Conservation (phyloP, 2,797 vertebrate species). For the Rhincodon typus region DNA sequence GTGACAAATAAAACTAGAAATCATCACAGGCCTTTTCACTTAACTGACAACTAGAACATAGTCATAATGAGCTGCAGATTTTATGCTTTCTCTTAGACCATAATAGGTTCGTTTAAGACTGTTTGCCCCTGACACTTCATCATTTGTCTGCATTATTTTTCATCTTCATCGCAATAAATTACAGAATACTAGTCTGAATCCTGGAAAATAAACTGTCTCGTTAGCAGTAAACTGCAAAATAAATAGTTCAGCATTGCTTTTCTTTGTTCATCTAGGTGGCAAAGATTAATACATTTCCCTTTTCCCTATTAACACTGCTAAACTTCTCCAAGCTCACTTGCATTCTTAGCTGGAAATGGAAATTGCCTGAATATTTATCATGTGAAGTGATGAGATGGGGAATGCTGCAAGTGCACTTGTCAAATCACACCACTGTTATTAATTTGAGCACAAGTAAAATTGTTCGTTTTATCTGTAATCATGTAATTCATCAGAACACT, state of each 20-base stretch:
- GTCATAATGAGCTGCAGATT: constrained; percentile 77
- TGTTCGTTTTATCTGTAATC: constrained; percentile 88
- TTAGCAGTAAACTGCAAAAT: constrained; percentile 80
- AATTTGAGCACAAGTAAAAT: constrained; percentile 75
- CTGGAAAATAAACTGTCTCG: constrained; percentile 79
- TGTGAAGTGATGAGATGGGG: constrained; percentile 67
- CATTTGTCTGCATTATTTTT: constrained; percentile 88
- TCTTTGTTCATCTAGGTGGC: constrained; percentile 53
- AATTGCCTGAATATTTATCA: constrained; percentile 53
- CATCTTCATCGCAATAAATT: constrained; percentile 84
- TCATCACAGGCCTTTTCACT: constrained; percentile 77
- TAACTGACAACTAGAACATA: constrained; percentile 79
- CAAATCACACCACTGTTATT: constrained; percentile 62
- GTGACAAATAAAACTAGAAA: constrained; percentile 84
- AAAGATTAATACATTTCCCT: constrained; percentile 43
- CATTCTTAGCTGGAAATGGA: constrained; percentile 50
- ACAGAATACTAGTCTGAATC: constrained; percentile 79
- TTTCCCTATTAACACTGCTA: constrained; percentile 48
- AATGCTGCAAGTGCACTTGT: constrained; percentile 59
- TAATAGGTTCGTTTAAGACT: constrained; percentile 86
- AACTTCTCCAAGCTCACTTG: constrained; percentile 43
- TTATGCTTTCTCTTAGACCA: constrained; percentile 74
- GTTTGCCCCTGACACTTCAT: constrained; percentile 79
- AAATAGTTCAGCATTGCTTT: constrained; percentile 74
- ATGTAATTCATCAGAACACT: constrained; percentile 84